Conservation (phyloP, 2,888 invertebrate species). For the Onthophagus sagittarius region DNA sequence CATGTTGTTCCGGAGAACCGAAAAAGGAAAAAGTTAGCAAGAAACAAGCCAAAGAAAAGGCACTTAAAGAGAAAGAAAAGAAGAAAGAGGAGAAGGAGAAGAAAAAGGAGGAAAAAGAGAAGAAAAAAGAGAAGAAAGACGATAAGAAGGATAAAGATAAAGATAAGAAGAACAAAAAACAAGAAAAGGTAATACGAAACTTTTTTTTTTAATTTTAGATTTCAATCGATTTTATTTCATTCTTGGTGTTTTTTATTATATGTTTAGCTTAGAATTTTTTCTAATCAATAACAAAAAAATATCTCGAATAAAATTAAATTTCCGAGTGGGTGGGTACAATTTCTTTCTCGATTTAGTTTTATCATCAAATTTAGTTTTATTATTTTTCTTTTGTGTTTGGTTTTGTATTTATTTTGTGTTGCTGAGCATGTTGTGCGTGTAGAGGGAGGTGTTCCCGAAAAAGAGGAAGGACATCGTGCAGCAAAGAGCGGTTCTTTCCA, state of each 20-base stretch:
- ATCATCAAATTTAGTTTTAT: constrained; percentile 14
- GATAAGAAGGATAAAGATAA: constrained; percentile 59
- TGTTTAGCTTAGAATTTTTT: constrained; percentile 1
- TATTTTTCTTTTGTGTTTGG: constrained; percentile 37
- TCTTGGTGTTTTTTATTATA: constrained; percentile 4
- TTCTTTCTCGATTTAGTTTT: not conserved
- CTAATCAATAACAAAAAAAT: constrained; percentile 3
- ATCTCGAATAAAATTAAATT: not conserved
- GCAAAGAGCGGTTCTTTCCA: constrained; percentile 42
- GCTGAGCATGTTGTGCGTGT: constrained; percentile 48
- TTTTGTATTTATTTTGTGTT: constrained; percentile 36
- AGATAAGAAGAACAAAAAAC: constrained; percentile 49
- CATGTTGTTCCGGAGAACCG: constrained; percentile 72
- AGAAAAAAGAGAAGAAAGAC: constrained; percentile 56
- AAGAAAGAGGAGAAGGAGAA: constrained; percentile 55
- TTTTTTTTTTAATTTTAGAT: not conserved
- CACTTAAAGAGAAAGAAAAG: constrained; percentile 45
- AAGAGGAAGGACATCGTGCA: constrained; percentile 75
- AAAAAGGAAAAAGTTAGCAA: constrained; percentile 52
- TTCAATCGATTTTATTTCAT: not conserved
- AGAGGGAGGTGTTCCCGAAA: constrained; percentile 75
- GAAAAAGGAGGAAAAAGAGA: constrained; percentile 52
- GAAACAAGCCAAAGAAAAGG: constrained; percentile 45
- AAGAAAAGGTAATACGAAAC: constrained; percentile 48
- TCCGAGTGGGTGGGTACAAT: constrained; percentile 16